phyloP scores from a whole-genome alignment of 2,888 invertebrate genomes.

The Lomographa bimaculata region DNA sequence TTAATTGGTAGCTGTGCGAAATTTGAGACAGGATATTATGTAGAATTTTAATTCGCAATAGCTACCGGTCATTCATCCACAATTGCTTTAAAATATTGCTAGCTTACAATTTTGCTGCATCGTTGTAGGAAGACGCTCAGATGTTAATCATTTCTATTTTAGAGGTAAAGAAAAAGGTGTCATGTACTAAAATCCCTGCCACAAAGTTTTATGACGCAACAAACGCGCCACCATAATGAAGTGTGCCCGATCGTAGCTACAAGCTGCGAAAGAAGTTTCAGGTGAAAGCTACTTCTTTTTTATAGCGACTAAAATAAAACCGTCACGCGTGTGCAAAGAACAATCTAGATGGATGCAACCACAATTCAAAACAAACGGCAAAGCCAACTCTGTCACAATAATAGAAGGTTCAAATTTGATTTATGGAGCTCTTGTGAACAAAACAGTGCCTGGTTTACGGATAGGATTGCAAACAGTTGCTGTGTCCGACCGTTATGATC shows the following conservation, averaged over 20 bases:
- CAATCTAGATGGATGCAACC: constrained; percentile 55
- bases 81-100: too few species aligned
- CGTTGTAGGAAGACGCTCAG: too few species aligned
- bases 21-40: too few species aligned
- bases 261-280: constrained; percentile 53
- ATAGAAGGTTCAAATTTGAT: constrained; percentile 45
- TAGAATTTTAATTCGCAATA: too few species aligned
- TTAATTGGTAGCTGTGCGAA: too few species aligned
- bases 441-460: constrained; percentile 61
- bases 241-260: constrained; percentile 50
- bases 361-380: constrained; percentile 43
- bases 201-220: constrained; percentile 44
- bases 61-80: too few species aligned
- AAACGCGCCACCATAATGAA: constrained; percentile 54
- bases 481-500: constrained; percentile 77
- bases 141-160: constrained; percentile 4
- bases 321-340: constrained; percentile 58
- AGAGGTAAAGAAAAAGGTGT: constrained; percentile 6
- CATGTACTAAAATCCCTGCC: constrained; percentile 24
- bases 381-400: constrained; percentile 38
- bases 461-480: constrained; percentile 73
- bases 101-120: too few species aligned
- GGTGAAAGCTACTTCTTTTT: constrained; percentile 62
- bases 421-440: constrained; percentile 40
- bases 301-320: constrained; percentile 66